Evolutionary conservation across 2,113 vertebrate genomes (phyloP), one percentile per base, ranked within the genome.

Genomic region (Rhea pennata): DNA sequence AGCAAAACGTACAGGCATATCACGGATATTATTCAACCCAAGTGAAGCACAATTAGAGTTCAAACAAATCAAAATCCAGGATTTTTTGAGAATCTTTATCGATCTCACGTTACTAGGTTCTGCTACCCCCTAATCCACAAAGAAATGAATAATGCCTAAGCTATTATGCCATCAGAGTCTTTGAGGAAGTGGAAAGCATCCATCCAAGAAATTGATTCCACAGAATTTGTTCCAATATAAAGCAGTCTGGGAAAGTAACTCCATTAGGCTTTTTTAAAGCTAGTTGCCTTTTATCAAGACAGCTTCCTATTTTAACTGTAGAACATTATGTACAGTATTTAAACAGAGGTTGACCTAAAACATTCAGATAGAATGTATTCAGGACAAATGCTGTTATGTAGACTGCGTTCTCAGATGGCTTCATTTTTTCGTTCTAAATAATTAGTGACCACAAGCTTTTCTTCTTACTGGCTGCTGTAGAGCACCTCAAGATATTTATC

Each of bases 181-280:
- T 95, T 96, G 42, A 96, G 91, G 89, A 96, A 96, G 92, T n/a
- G 71, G 72, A 93, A 89, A 93, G 50, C 84, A 96, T 59, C 29
- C 15, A 59, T 59, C 56, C 29, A 95, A 96, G 92, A 96, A 94
- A 96, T 83, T 67, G 76, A 1, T 62, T 83, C 67, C 71, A 74
- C 81, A 91, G 64, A 77, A 78, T 64, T 61, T 71, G 23, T 93
- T 96, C 81, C 46, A 42, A 72, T 96, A 58, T 87, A 54, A 93
- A 92, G 75, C 5, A 75, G 46, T 76, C 87, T 93, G 88, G 71
- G 64, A 93, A 96, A 94, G 8, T 46, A 89, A 91, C 54, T 46
- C 67, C 12, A n/a, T 62, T 84, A 50, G 48, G 39, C 36, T 73
- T 80, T 19, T 56, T 88, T 95, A 56, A 58, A 89, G 20, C 42